A percentile compares a stretch with the other conserved stretches of the same genome.
Evolutionary conservation across 2,888 invertebrate genomes (phyloP).

Genomic region (Cerceris ruficornis): DNA sequence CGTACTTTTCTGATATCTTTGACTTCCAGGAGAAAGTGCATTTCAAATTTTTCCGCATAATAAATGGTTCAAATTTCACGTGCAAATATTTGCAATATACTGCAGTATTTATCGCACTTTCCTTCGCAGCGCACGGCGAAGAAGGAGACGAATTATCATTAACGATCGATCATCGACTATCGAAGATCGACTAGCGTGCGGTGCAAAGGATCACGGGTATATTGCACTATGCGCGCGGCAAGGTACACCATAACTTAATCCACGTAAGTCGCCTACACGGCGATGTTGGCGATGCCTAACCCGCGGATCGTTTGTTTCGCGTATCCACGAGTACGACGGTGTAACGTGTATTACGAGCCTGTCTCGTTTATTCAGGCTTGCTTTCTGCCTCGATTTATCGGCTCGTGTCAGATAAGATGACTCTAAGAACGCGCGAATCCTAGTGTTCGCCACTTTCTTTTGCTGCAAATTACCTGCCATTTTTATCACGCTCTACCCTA

Average conservation of each 20-base stretch:
- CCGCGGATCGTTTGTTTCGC: constrained; percentile 68
- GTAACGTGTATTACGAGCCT: constrained; percentile 56
- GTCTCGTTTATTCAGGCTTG: constrained; percentile 63
- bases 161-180: constrained; percentile 53
- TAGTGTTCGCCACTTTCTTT: background rate
- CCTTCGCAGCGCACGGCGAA: background rate
- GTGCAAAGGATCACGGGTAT: constrained; percentile 55
- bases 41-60: too few species aligned
- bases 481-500: too few species aligned
- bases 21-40: too few species aligned
- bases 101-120: background rate
- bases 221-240: constrained; percentile 63
- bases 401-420: constrained; percentile 48
- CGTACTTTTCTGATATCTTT: too few species aligned
- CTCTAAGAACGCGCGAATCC: constrained; percentile 43
- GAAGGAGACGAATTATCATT: constrained; percentile 39
- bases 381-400: constrained; percentile 59
- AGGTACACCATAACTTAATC: constrained; percentile 72
- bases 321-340: constrained; percentile 54
- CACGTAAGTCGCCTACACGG: constrained; percentile 67
- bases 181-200: constrained; percentile 40
- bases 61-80: too few species aligned
- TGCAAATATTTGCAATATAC: too few species aligned
- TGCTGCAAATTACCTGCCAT: constrained; percentile 39
- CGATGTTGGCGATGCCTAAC: constrained; percentile 45